A percentile compares a stretch with the other conserved stretches of the same genome.
phyloP scores from a whole-genome alignment of 2,797 vertebrate species.

The Meda fulgida region DNA sequence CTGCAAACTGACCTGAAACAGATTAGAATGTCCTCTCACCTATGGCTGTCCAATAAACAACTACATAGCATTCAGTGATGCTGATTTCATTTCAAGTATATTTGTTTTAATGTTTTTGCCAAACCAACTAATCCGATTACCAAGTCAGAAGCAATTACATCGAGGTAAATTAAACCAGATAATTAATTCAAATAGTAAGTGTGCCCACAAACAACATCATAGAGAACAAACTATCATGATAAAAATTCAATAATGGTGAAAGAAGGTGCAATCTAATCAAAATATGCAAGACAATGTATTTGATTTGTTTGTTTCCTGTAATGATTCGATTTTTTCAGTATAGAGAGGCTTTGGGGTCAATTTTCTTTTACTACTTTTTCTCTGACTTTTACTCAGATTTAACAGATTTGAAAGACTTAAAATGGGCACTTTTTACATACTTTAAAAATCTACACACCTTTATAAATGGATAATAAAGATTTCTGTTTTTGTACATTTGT shows the following conservation, averaged over 20 bases:
- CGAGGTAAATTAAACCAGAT: not conserved
- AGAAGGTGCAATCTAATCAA: not conserved
- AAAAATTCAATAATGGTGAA: not conserved
- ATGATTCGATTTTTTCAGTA: not conserved
- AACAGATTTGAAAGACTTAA: not conserved
- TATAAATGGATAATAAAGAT: not conserved
- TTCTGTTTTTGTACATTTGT: not conserved
- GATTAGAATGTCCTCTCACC: too few relatives aligned
- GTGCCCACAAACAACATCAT: conserved; percentile 1
- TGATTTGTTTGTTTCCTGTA: not conserved
- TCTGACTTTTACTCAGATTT: not conserved
- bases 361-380: not conserved
- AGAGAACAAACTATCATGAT: not conserved
- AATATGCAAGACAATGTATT: not conserved
- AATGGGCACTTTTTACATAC: not conserved
- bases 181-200: not conserved
- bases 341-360: not conserved
- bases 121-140: not conserved
- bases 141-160: not conserved
- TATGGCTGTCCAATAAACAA: conserved; percentile 4
- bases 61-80: too few relatives aligned
- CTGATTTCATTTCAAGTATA: too few relatives aligned
- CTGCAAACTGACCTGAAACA: not conserved
- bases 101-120: not conserved
- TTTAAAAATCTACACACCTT: not conserved